Evolutionary conservation across 2,797 vertebrate species (phyloP), one percentile per base, ranked within the genome.

Genomic region (Hyperoplus lanceolatus): DNA sequence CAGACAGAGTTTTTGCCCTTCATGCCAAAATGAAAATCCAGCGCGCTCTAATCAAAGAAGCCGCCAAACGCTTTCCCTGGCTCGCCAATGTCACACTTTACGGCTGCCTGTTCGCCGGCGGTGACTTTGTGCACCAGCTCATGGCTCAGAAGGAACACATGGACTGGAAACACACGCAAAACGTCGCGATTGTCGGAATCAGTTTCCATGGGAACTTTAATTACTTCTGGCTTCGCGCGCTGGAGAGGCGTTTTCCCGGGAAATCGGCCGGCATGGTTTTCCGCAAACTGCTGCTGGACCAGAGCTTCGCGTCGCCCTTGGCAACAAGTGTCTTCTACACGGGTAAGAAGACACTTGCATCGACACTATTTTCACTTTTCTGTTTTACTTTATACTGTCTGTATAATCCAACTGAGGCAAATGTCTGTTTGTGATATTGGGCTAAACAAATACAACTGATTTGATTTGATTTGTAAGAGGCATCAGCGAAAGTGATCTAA

Each of bases 201-300:
- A 92, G 92, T 71, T 98, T 98, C 88, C 98, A 98, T 8, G 97
- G 95, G 13, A 96, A 98, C 93, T 97, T 98, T 69, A 97, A 96
- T 85, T 98, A 97, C 92, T 94, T 95, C 70, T 98, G 98, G 97
- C 88, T 97, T 18, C 90, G 95, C 41, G 92, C 94, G 8, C 93
- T 98, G 89, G 98, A 98, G 92, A 88, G 92, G 29, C 91, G 95
- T 1, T 96, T 98, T 78, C 98, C 97, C 0, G 97, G 97, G 4
- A 96, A 96, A 54, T 94, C 96, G 5, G 93, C 95, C 1, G 57
- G 90, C 54, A 95, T 94, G 76, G 86, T 98, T 15, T 89, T 97
- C 77, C 90, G 93, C 72, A 98, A 98, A 89, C 94, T 98, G 60
- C 89, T 97, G 29, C 94, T 97, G 83, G 97, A 98, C 85, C 97